These are phyloP conservation scores for Podarcis siculus DNA, from an alignment of 2,797 vertebrate species.

Conservation along the genomic window DNA sequence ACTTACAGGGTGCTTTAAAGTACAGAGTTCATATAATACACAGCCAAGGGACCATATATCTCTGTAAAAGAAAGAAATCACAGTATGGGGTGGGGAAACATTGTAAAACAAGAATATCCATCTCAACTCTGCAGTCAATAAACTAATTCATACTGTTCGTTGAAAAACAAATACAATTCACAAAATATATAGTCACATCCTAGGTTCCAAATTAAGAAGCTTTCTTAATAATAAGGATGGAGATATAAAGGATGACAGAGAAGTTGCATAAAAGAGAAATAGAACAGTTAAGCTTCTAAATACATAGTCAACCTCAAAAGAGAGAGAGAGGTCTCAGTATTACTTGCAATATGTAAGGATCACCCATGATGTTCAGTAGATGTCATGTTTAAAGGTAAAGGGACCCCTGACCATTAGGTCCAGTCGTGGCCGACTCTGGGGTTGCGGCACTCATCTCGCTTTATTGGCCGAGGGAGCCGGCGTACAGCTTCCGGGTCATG, in stretches of 20 bases:
- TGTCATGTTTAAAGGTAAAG: no score
- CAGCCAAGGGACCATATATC: conserved; percentile 97
- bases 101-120: background rate
- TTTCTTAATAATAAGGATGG: background rate
- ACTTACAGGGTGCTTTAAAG: conserved; percentile 92
- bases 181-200: background rate
- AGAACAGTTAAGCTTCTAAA: background rate
- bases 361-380: background rate
- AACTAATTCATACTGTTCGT: background rate
- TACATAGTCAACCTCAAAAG: background rate
- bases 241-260: background rate
- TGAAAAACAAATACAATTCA: background rate
- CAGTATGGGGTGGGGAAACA: conserved; percentile 32
- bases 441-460: no score
- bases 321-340: background rate
- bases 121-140: background rate
- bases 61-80: conserved; percentile 75
- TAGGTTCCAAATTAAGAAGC: background rate
- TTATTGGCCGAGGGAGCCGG: no score
- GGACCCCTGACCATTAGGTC: no score
- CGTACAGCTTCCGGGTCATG: no score
- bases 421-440: no score
- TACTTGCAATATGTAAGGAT: background rate
- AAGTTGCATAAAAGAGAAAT: background rate
- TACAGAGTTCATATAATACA: conserved; percentile 93